phyloP scores from a whole-genome alignment of 2,888 invertebrate species.

The Crocallis elinguaria region DNA sequence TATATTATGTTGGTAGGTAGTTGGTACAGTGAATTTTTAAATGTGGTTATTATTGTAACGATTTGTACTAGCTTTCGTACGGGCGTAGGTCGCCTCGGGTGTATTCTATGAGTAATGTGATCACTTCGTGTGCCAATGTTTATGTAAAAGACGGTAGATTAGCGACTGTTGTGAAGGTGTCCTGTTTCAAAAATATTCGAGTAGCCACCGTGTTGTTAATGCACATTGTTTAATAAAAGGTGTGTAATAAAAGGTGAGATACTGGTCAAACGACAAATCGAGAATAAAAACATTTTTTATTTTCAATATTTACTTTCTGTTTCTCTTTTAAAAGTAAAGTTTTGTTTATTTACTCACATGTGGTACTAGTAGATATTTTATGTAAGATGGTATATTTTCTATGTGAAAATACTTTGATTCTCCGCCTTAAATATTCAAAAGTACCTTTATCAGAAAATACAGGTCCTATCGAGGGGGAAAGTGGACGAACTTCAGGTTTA shows the following conservation, averaged over 20 bases:
- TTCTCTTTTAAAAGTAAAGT: too few species aligned
- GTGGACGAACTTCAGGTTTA: too few species aligned
- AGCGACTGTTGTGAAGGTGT: conserved; percentile 46
- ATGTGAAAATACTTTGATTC: background rate
- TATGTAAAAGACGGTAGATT: conserved; percentile 68
- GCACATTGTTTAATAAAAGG: too few species aligned
- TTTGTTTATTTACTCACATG: too few species aligned
- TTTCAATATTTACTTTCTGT: too few species aligned
- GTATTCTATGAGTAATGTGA: conserved; percentile 73
- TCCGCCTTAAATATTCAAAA: background rate
- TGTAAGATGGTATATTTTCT: background rate
- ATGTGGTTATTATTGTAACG: conserved; percentile 43
- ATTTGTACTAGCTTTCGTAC: conserved; percentile 62
- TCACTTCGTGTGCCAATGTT: conserved; percentile 79
- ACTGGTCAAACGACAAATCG: too few species aligned
- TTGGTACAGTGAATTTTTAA: conserved; percentile 59
- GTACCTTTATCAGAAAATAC: too few species aligned
- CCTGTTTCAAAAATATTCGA: conserved; percentile 47
- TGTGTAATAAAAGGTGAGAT: too few species aligned
- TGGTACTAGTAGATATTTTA: too few species aligned
- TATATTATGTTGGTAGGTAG: conserved; percentile 61
- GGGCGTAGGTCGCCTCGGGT: conserved; percentile 44
- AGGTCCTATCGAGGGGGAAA: too few species aligned
- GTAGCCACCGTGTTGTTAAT: background rate
- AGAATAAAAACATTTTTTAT: too few species aligned